A percentile compares a stretch with the other conserved stretches of the same genome.
Conservation (phyloP, 2,113 vertebrate genomes). For the pig (Sus scrofa) region T2T-Sscrofa CM000829.6:70808501-70809000, state of each 20-base stretch:
- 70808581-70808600: constrained; percentile 78
- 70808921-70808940: too few relatives aligned
- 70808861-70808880: too few relatives aligned
- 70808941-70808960: too few relatives aligned
- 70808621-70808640: background rate
- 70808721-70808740: background rate
- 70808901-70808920: too few relatives aligned
- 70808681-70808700: background rate
- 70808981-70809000: too few relatives aligned
- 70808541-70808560: constrained; percentile 84
- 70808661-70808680: background rate
- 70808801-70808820: background rate
- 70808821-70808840: too few relatives aligned
- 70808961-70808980: too few relatives aligned
- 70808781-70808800: background rate
- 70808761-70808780: constrained; percentile 32
- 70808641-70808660: background rate
- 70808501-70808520: constrained; percentile 90
- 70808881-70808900: too few relatives aligned
- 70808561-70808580: constrained; percentile 78
- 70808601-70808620: constrained; percentile 73
- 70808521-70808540: constrained; percentile 88
- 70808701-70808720: constrained; percentile 6
- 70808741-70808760: constrained; percentile 33
- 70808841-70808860: too few relatives aligned